These are phyloP conservation scores for Rhingia rostrata DNA, from an alignment of 2,888 invertebrate species.

Conservation along the genomic window DNA sequence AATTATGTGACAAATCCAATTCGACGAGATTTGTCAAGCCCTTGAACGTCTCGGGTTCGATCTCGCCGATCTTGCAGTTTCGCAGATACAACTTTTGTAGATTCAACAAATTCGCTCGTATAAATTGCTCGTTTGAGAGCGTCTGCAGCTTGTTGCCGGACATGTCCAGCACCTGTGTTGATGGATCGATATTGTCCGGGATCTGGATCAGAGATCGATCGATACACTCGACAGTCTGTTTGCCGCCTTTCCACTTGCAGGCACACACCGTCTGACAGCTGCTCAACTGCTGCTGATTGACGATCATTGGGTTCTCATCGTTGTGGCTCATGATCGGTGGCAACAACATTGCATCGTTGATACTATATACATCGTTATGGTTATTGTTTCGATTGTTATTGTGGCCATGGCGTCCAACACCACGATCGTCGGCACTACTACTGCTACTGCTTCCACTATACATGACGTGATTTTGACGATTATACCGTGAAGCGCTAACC, in stretches of 20 bases:
- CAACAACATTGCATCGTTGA: slow-evolving; percentile 68
- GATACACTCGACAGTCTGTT: slow-evolving; percentile 95
- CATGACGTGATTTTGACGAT: slow-evolving; percentile 75
- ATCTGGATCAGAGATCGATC: slow-evolving; percentile 92
- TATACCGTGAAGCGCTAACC: slow-evolving; percentile 75
- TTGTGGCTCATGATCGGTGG: slow-evolving; percentile 58
- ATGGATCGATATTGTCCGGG: slow-evolving; percentile 93
- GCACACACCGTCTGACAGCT: slow-evolving; percentile 88
- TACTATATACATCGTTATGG: slow-evolving; percentile 68
- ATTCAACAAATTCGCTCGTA: slow-evolving; percentile 91
- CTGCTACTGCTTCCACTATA: slow-evolving; percentile 75
- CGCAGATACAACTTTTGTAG: slow-evolving; percentile 93
- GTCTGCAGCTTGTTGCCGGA: slow-evolving; percentile 94
- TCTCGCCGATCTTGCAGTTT: slow-evolving; percentile 92
- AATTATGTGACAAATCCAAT: slow-evolving; percentile 93
- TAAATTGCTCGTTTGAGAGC: slow-evolving; percentile 92
- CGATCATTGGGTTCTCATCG: slow-evolving; percentile 75
- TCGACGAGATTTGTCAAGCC: slow-evolving; percentile 95
- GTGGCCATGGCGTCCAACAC: slow-evolving; percentile 58
- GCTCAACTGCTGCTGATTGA: slow-evolving; percentile 79
- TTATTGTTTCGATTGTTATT: slow-evolving; percentile 60
- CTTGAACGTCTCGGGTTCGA: slow-evolving; percentile 92
- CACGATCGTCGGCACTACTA: slow-evolving; percentile 60
- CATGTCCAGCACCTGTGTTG: slow-evolving; percentile 95
- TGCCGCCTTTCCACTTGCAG: slow-evolving; percentile 97